A percentile compares a stretch with the other conserved stretches of the same genome.
Conservation (phyloP, 2,113 vertebrate species). For the Stictonetta naevosa region DNA sequence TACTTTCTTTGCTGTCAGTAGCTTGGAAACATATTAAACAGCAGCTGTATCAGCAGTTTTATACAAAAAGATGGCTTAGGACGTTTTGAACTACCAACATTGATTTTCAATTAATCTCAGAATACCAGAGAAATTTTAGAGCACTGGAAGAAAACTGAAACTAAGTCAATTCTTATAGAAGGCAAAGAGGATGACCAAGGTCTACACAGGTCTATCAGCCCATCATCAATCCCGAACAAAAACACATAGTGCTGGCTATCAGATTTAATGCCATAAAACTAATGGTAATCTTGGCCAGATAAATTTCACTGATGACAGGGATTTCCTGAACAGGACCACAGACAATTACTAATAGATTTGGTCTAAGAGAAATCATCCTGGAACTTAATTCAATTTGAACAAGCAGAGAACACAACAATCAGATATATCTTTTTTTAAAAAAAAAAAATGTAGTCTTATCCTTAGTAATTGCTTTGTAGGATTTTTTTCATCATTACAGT, state of each 20-base stretch:
- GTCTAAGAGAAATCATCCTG: background rate
- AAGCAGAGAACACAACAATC: background rate
- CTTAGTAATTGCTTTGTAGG: background rate
- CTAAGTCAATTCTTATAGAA: background rate
- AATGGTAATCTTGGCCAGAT: background rate
- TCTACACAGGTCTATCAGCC: background rate
- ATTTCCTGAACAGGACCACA: background rate
- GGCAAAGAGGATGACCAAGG: background rate
- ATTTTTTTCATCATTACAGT: background rate
- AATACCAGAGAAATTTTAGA: background rate
- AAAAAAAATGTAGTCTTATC: background rate
- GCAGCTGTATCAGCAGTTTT: constrained; percentile 5
- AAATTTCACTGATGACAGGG: background rate
- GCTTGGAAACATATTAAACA: constrained; percentile 1
- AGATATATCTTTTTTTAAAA: too few relatives aligned
- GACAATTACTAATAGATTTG: background rate
- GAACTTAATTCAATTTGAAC: background rate
- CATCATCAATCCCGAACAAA: background rate
- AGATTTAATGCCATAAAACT: background rate
- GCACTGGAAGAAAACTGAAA: background rate
- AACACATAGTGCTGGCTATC: background rate
- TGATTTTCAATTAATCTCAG: constrained; percentile 42
- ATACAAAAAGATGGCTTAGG: background rate
- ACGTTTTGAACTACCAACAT: constrained; percentile 11
- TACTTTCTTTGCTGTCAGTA: background rate